Percentiles rank a stretch among this genome's conserved stretches.
Evolutionary conservation across 30 jellyfish, hydroid and myxozoan genomes (phyloP).

Genomic region (Sanderia malayensis): DNA sequence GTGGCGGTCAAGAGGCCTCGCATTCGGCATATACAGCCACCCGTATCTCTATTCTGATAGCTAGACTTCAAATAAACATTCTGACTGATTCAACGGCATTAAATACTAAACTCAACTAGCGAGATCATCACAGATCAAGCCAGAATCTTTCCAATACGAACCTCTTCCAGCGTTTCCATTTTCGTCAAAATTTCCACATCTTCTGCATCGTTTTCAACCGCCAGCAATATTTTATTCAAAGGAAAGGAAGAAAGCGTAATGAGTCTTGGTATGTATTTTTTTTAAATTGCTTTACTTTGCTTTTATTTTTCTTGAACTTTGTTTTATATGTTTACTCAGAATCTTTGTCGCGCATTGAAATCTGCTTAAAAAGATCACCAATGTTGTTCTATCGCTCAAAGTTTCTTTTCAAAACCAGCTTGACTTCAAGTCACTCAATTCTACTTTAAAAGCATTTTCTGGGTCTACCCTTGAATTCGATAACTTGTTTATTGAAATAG

Average conservation of each 20-base stretch:
- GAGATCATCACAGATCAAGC: conserved; percentile 40
- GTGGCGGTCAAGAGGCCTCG: conserved; percentile 77
- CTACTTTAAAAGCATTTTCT: too few relatives aligned
- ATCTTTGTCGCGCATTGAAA: neutral
- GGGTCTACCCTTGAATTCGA: too few relatives aligned
- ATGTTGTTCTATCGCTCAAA: too few relatives aligned
- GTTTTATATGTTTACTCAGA: neutral
- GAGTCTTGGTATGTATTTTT: neutral
- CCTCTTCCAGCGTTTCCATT: neutral
- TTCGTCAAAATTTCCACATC: too few relatives aligned
- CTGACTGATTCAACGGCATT: conserved; percentile 31
- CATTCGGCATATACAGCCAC: conserved; percentile 81
- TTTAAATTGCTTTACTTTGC: too few relatives aligned
- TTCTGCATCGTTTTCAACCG: too few relatives aligned
- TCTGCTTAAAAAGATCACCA: too few relatives aligned
- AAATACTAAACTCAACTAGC: conserved; percentile 26
- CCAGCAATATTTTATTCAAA: too few relatives aligned
- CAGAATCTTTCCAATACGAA: neutral
- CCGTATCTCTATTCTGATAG: conserved; percentile 67
- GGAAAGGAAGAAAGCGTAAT: neutral
- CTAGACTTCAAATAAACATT: conserved; percentile 42
- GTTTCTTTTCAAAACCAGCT: too few relatives aligned
- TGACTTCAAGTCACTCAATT: too few relatives aligned
- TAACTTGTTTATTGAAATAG: too few relatives aligned
- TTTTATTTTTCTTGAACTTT: too few relatives aligned